Evolutionary conservation across 2,888 invertebrate species (phyloP).

Genomic region (Micropterix aruncella): DNA sequence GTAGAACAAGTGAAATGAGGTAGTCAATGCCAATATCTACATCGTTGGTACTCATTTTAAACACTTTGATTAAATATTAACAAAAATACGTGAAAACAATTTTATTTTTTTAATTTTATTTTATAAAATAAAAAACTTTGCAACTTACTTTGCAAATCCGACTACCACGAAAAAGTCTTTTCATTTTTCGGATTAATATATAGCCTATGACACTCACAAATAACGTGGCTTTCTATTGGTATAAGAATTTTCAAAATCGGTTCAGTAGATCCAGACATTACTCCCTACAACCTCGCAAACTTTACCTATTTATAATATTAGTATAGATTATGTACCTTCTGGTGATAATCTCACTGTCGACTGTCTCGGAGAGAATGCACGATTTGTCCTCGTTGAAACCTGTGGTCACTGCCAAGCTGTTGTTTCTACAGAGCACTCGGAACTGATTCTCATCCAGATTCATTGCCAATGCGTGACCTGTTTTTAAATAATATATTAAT

Average conservation of each 20-base stretch:
- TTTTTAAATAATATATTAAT: too few relatives aligned
- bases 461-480: slow-evolving; percentile 22
- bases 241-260: not conserved
- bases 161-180: too few relatives aligned
- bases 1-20: too few relatives aligned
- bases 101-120: too few relatives aligned
- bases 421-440: slow-evolving; percentile 46
- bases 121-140: too few relatives aligned
- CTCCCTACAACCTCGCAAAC: not conserved
- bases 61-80: too few relatives aligned
- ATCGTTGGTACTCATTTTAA: too few relatives aligned
- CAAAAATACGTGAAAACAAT: too few relatives aligned
- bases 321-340: slow-evolving; percentile 23
- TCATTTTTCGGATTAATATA: too few relatives aligned
- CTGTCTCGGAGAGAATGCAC: slow-evolving; percentile 42
- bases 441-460: slow-evolving; percentile 23
- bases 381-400: slow-evolving; percentile 37
- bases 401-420: slow-evolving; percentile 29
- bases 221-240: not conserved
- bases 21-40: too few relatives aligned
- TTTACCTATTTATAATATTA: not conserved
- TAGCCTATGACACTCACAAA: not conserved
- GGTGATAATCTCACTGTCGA: slow-evolving; percentile 45
- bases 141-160: too few relatives aligned
- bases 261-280: not conserved